These are phyloP conservation scores for Heterodera filipjevi DNA, from an alignment of 2,888 invertebrate species.

Conservation along the genomic window DNA sequence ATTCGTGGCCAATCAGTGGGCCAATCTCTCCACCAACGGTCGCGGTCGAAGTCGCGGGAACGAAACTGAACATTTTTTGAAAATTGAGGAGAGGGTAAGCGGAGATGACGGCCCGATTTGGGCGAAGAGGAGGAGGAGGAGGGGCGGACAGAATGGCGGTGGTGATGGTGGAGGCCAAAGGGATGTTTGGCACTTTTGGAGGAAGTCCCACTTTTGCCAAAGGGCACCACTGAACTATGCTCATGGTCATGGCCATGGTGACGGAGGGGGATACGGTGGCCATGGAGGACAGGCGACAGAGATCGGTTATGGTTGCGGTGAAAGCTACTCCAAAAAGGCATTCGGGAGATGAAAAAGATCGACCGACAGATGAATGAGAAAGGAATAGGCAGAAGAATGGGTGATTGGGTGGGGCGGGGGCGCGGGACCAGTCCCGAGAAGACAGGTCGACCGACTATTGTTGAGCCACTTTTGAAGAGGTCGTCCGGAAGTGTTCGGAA, in stretches of 20 bases:
- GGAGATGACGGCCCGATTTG: not conserved
- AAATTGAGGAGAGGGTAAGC: not conserved
- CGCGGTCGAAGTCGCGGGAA: slow-evolving; percentile 47
- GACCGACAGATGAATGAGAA: not conserved
- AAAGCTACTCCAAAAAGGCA: slow-evolving; percentile 5
- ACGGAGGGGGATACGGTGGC: not conserved
- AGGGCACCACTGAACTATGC: not conserved
- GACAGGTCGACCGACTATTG: not conserved
- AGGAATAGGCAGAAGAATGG: not conserved
- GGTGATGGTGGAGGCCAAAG: not conserved
- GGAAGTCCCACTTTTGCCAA: not conserved
- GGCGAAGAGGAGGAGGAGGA: not conserved
- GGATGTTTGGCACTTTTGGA: not conserved
- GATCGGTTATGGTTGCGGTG: slow-evolving; percentile 15
- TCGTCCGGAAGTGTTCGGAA: not conserved
- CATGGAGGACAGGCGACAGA: not conserved
- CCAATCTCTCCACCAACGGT: slow-evolving; percentile 64
- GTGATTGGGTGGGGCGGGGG: not conserved
- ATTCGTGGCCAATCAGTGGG: slow-evolving; percentile 61
- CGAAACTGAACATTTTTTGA: slow-evolving; percentile 58
- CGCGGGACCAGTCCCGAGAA: not conserved
- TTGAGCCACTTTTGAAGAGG: not conserved
- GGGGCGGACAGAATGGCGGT: not conserved
- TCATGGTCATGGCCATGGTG: no score
- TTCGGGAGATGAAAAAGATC: not conserved